phyloP scores from a whole-genome alignment of 2,888 invertebrate species.

The Xestia ashworthii region DNA sequence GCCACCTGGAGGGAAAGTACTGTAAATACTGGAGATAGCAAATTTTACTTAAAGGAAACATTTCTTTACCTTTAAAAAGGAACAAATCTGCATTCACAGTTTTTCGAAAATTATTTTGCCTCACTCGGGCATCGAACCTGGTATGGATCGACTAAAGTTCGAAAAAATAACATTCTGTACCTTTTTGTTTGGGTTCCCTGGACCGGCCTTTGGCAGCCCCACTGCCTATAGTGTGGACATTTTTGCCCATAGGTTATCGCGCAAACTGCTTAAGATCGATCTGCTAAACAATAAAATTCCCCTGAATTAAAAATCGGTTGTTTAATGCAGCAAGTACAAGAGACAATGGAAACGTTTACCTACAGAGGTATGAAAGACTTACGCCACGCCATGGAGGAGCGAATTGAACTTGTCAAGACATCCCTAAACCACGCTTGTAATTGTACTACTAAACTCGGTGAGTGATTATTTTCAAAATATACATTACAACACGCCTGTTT shows the following conservation, averaged over 20 bases:
- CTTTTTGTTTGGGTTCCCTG: not conserved
- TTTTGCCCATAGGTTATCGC: not conserved
- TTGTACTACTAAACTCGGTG: conserved; percentile 73
- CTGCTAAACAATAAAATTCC: not conserved
- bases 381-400: conserved; percentile 71
- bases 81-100: too few relatives aligned
- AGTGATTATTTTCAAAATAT: not conserved
- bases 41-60: too few relatives aligned
- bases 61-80: too few relatives aligned
- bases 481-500: not conserved
- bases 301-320: not conserved
- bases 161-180: too few relatives aligned
- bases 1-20: too few relatives aligned
- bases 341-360: conserved; percentile 75
- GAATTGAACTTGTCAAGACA: conserved; percentile 70
- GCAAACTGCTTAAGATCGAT: not conserved
- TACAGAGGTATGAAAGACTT: conserved; percentile 69
- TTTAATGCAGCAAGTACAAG: conserved; percentile 75
- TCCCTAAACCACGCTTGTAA: conserved; percentile 67
- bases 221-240: not conserved
- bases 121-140: too few relatives aligned
- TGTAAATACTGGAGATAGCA: too few relatives aligned
- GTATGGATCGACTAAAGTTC: too few relatives aligned
- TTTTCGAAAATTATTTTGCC: too few relatives aligned
- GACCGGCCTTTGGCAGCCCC: not conserved